Evolutionary conservation across 2,113 vertebrate species (phyloP).

Genomic region (Halcyon malimbica): DNA sequence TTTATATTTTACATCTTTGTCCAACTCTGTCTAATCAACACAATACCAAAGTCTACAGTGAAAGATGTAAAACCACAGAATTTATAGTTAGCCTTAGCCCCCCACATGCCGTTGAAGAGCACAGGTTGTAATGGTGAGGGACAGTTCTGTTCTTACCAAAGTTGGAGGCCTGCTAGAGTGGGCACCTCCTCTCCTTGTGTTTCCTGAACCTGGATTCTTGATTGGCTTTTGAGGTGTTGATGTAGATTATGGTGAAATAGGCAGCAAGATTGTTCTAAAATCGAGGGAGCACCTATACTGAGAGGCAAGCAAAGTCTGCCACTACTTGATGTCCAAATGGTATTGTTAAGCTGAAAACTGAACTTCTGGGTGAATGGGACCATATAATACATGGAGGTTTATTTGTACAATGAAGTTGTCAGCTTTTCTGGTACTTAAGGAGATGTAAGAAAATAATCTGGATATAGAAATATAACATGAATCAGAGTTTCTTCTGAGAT

Average conservation of each 20-base stretch:
- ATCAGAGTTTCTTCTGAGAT: background rate
- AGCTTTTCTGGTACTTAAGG: background rate
- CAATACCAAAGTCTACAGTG: background rate
- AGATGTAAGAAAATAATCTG: background rate
- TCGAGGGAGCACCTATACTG: background rate
- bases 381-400: background rate
- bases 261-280: background rate
- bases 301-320: background rate
- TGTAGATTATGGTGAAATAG: background rate
- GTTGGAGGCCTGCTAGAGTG: background rate
- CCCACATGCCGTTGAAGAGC: fast-evolving
- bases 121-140: background rate
- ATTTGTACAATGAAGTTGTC: background rate
- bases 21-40: background rate
- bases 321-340: background rate
- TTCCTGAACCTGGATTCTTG: background rate
- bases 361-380: background rate
- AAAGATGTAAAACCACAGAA: background rate
- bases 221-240: background rate
- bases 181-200: background rate
- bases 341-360: background rate
- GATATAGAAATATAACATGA: background rate
- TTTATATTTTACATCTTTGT: background rate
- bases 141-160: background rate
- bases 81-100: background rate